Evolutionary conservation across 2,888 invertebrate species (phyloP), one percentile per base, ranked within the genome.

Genomic region (Loripinus fragilis): DNA sequence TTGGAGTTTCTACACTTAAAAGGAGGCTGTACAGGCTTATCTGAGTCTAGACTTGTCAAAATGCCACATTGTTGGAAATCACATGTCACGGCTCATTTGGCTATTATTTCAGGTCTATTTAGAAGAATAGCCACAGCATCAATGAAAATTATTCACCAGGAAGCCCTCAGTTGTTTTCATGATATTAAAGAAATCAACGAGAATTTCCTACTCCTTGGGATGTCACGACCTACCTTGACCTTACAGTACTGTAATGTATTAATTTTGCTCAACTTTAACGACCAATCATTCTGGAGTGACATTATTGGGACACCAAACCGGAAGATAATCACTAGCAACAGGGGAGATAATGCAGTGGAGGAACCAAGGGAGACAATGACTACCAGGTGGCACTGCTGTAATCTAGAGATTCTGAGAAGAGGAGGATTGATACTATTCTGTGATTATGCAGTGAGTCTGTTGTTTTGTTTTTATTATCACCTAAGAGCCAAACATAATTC

Each of bases 191-290:
- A 90, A 69, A 91, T 93, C 52, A 93, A 93, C 83, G 76, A 85
- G n/a, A 76, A 87, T 10, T 90, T 94, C 81, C 73, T 88, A 45
- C 85, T 79, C 3, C 81, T 93, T 33, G 86, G 88, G 73, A 81
- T 83, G 38, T 83, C 76, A 1, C 95, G 95, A 87, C 97, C 97
- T 0, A 92, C 96, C 72, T 93, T 97, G 65, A 95, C 96, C 3
- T 95, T 96, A 71, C 96, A 97, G 86, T 97, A 97, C 97, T 96
- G 96, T 71, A 96, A 97, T 93, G 93, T 97, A 52, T 94, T 97
- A 86, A 96, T 96, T 8, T 94, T 97, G 64, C 91, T 97, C 70
- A 96, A 96, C 89, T 96, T 96, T 93, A 95, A 96, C 33, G 95
- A 96, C 25, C 95, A 95, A 90, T 94, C 94, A 15, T 96, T 96